Percentiles rank a stretch among this genome's conserved stretches.
phyloP scores from a whole-genome alignment of 2,113 vertebrate genomes.

The Mus musculus region GRCm39 chr4:141263001-141263500 shows the following conservation, averaged over 20 bases:
- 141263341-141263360: constrained; percentile 15
- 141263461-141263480: neutral
- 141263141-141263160: neutral
- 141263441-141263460: neutral
- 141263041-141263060: constrained; percentile 77
- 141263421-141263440: neutral
- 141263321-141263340: constrained; percentile 61
- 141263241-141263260: constrained; percentile 40
- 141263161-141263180: constrained; percentile 42
- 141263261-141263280: constrained; percentile 49
- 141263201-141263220: constrained; percentile 35
- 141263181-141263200: constrained; percentile 51
- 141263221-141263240: constrained; percentile 27
- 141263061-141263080: neutral
- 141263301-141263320: constrained; percentile 43
- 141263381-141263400: constrained; percentile 5
- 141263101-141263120: constrained; percentile 20
- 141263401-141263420: neutral
- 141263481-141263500: constrained; percentile 5
- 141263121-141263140: constrained; percentile 44
- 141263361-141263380: constrained; percentile 6
- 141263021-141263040: constrained; percentile 79
- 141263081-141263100: constrained; percentile 27
- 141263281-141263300: constrained; percentile 31
- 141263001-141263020: constrained; percentile 72